Conservation (phyloP, 2,797 vertebrate genomes). For the Morelia viridis region DNA sequence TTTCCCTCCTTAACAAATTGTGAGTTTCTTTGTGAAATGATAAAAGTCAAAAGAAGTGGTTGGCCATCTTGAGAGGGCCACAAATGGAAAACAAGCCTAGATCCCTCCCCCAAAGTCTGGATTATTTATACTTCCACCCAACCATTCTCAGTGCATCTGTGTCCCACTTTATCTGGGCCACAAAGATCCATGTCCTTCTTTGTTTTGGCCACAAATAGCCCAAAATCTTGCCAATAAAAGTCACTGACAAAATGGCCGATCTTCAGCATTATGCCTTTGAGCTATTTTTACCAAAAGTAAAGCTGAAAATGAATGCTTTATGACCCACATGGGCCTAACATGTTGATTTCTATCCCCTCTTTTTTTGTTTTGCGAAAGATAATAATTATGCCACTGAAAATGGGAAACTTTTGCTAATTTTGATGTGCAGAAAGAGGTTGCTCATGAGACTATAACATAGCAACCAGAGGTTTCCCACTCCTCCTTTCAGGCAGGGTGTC, state of each 20-base stretch:
- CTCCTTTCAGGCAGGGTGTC: not conserved
- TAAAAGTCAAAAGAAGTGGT: not conserved
- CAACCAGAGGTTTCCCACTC: not conserved
- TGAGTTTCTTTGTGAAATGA: not conserved
- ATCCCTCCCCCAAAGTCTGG: not conserved
- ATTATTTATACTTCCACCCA: not conserved
- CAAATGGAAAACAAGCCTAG: not conserved
- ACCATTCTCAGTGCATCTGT: not conserved
- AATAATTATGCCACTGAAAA: not conserved
- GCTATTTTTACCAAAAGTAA: not conserved
- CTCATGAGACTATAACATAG: not conserved
- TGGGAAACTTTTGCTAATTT: not conserved
- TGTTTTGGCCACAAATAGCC: not conserved
- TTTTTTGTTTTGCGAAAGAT: not conserved
- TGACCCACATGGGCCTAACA: not conserved
- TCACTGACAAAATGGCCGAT: not conserved
- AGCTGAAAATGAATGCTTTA: not conserved
- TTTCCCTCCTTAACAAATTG: not conserved
- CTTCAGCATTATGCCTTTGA: not conserved
- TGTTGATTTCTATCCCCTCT: not conserved
- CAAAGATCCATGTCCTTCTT: not conserved
- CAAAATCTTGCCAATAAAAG: not conserved
- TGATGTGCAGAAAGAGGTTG: not conserved
- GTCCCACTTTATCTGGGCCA: not conserved
- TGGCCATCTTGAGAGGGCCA: not conserved